Conservation (phyloP, 2,113 vertebrate species). For the Heterochromis multidens region DNA sequence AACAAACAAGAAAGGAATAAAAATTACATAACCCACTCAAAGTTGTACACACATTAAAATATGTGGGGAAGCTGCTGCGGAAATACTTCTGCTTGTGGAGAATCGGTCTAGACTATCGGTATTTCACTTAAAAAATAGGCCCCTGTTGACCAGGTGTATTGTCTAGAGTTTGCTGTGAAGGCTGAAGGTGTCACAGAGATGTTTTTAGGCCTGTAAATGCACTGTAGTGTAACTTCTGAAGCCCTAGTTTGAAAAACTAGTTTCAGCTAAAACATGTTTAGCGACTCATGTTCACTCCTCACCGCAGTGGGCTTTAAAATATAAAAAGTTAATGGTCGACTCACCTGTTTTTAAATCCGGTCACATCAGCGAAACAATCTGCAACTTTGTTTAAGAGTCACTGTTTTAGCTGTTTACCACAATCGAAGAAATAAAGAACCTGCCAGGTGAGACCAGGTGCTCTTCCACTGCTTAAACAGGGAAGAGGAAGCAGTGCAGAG, state of each 20-base stretch:
- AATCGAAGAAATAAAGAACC: neutral
- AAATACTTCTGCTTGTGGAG: neutral
- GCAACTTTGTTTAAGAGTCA: neutral
- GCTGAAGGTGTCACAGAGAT: neutral
- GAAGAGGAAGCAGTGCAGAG: neutral
- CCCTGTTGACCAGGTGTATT: neutral
- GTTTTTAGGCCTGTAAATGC: neutral
- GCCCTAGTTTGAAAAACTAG: neutral
- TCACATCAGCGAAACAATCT: neutral
- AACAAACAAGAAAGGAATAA: neutral
- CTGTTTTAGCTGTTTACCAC: neutral
- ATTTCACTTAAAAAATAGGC: neutral
- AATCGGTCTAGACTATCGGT: neutral
- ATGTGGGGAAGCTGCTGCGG: neutral
- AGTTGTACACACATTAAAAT: neutral
- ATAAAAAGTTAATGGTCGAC: neutral
- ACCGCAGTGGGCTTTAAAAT: neutral
- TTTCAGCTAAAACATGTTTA: neutral
- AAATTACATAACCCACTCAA: neutral
- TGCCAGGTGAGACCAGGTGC: conserved; percentile 35
- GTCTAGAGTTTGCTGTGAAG: neutral
- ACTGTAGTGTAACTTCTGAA: neutral
- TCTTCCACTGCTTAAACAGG: neutral
- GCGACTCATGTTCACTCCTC: neutral
- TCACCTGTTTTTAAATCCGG: conserved; percentile 4